phyloP scores from a whole-genome alignment of 2,888 invertebrate species.

The Drosophila silvestris region DNA sequence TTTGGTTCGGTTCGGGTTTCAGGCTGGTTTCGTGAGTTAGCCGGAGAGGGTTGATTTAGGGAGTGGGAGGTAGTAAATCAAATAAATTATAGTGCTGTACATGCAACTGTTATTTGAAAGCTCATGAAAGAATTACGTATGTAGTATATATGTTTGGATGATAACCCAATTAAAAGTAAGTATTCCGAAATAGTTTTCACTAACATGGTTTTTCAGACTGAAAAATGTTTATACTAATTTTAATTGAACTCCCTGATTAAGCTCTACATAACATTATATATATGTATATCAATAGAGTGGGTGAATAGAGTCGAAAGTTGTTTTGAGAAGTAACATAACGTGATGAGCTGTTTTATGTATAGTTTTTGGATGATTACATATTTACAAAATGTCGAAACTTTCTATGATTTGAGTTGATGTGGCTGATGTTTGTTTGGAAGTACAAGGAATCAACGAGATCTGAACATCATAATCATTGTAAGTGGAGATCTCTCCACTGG shows the following conservation, averaged over 20 bases:
- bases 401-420: constrained; percentile 17
- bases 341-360: constrained; percentile 8
- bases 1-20: neutral
- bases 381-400: constrained; percentile 11
- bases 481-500: neutral
- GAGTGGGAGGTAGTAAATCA: constrained; percentile 28
- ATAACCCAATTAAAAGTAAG: constrained; percentile 31
- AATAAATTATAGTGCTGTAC: constrained; percentile 66
- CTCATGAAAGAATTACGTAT: constrained; percentile 51
- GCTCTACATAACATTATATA: constrained; percentile 3
- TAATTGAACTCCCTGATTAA: constrained; percentile 5
- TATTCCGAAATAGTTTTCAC: constrained; percentile 11
- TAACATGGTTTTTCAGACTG: constrained; percentile 6
- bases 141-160: constrained; percentile 34
- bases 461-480: neutral
- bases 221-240: constrained; percentile 1
- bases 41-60: neutral
- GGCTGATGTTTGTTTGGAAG: constrained; percentile 4
- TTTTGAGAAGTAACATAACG: constrained; percentile 1
- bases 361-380: constrained; percentile 2
- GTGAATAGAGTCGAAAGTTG: constrained; percentile 1
- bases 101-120: constrained; percentile 65
- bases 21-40: neutral
- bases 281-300: neutral
- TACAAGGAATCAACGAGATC: constrained; percentile 6